These are phyloP conservation scores for Sebastes oblongus DNA, from an alignment of 2,797 vertebrate species.

Conservation along the genomic window DNA sequence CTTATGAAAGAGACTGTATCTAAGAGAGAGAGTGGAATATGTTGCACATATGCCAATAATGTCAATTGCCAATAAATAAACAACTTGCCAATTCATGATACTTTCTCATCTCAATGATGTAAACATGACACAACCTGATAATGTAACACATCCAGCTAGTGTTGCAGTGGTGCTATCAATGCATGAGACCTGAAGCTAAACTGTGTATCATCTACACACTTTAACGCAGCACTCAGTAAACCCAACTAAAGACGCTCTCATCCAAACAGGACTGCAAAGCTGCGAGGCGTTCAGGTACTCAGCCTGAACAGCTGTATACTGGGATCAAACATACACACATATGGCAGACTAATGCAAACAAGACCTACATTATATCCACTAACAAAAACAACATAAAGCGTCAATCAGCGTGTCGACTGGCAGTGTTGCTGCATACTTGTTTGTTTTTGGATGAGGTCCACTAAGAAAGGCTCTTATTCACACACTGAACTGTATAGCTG, in stretches of 20 bases:
- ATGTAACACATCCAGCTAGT: not conserved
- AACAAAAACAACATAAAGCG: not conserved
- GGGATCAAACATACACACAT: not conserved
- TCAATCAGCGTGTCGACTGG: not conserved
- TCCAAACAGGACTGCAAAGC: not conserved
- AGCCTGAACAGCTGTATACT: not conserved
- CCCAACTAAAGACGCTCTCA: not conserved
- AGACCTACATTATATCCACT: not conserved
- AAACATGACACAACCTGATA: not conserved
- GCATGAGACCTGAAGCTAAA: not conserved
- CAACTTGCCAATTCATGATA: not conserved
- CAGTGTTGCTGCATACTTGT: not conserved
- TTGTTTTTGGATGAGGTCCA: constrained; percentile 17
- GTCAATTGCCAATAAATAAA: not conserved
- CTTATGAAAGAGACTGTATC: not conserved
- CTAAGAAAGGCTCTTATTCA: not conserved
- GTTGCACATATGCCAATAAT: not conserved
- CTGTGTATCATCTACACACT: not conserved
- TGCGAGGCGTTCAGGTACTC: not conserved
- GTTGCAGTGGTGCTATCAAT: not conserved
- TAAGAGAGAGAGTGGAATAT: not conserved
- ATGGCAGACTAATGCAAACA: not conserved
- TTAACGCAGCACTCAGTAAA: not conserved
- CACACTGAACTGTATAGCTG: constrained; percentile 1
- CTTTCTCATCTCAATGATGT: not conserved